Evolutionary conservation across 2,888 invertebrate species (phyloP), one percentile per base, ranked within the genome.

Genomic region (Callosobruchus maculatus): DNA sequence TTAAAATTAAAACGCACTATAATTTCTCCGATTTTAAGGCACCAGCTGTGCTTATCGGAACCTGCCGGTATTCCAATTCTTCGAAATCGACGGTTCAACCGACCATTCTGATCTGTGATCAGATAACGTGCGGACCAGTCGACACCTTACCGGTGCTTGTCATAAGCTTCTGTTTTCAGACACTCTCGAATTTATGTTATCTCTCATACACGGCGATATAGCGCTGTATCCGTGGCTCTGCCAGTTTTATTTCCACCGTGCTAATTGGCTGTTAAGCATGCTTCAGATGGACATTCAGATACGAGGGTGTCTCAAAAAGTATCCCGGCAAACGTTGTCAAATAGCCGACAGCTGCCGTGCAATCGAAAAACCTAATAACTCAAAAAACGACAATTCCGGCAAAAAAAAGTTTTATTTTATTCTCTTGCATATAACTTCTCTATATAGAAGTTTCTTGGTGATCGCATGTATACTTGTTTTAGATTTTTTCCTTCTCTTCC

Each of bases 1-100:
- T 70, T 70, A 70, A 77, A 74, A 74, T 72, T 78, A 75, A 78
- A 72, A 73, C 20, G 68, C 67, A 70, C 69, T 71, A 77, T 74
- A 74, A 77, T 76, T 77, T 74, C 71, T 73, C 74, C 71, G 72
- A 74, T 77, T 73, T 73, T 68, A 69, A 74, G 73, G 67, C 68
- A 70, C 74, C 77, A 76, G 73, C 76, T 76, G 77, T 77, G 77
- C 76, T 78, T 79, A 79, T 79, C 79, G 78, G 79, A 78, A 79
- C 76, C 75, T 74, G 77, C 76, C 76, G 76, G 77, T 79, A 76
- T 78, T 75, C 75, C 75, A 72, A 79, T 79, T 79, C 79, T 79
- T 79, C 79, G 79, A 79, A 79, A 75, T 72, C 74, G 75, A 74
- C 49, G 49, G 74, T 72, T 76, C 73, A 70, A 49, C 75, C 67